Conservation (phyloP, 2,888 invertebrate species). For the Leucophora obtusa region DNA sequence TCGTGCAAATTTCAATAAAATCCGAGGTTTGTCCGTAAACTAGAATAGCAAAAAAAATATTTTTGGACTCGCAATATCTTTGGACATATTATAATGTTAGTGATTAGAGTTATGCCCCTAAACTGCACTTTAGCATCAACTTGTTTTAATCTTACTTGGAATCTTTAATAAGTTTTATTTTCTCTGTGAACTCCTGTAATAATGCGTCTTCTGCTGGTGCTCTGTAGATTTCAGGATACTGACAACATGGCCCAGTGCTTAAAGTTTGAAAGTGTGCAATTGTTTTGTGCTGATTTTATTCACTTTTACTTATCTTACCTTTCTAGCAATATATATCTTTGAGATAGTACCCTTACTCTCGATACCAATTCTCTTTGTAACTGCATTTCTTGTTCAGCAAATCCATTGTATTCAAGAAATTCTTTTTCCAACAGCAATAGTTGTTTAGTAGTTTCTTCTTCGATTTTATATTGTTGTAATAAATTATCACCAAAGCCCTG, state of each 20-base stretch:
- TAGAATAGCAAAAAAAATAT: too few species aligned
- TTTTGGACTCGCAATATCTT: too few species aligned
- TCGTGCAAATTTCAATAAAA: too few species aligned
- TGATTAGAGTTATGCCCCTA: too few species aligned
- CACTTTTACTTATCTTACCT: conserved; percentile 22
- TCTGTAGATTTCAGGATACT: conserved; percentile 71
- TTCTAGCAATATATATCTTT: conserved; percentile 70
- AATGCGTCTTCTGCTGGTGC: conserved; percentile 71
- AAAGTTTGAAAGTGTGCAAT: conserved; percentile 21
- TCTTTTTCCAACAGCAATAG: conserved; percentile 68
- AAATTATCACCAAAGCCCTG: not conserved
- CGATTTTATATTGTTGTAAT: conserved; percentile 62
- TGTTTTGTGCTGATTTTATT: not conserved
- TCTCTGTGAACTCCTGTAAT: conserved; percentile 72
- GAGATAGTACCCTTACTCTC: conserved; percentile 73
- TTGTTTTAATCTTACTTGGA: conserved; percentile 69
- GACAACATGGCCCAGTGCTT: conserved; percentile 70
- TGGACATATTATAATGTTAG: too few species aligned
- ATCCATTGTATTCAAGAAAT: conserved; percentile 66
- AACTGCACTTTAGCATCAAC: not conserved
- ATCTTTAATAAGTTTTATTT: conserved; percentile 66
- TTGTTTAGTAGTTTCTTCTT: conserved; percentile 66
- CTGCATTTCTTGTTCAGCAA: conserved; percentile 68
- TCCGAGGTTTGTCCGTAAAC: too few species aligned
- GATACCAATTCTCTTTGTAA: conserved; percentile 69